These are phyloP conservation scores for Dryobates pubescens DNA, from an alignment of 2,797 vertebrate species.

Conservation along the genomic window DNA sequence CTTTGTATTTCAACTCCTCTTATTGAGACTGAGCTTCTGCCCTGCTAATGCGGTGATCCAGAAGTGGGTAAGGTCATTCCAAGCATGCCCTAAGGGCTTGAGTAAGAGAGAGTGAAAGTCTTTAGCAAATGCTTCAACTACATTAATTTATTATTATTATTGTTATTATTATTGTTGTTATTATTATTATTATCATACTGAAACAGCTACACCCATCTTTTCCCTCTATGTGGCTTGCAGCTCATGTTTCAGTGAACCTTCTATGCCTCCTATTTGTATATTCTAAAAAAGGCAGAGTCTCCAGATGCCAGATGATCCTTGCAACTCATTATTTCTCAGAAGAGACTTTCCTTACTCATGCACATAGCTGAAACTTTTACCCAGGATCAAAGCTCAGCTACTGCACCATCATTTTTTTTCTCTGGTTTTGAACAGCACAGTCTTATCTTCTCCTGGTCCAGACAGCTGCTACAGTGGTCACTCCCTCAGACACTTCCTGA, in stretches of 20 bases:
- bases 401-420: neutral
- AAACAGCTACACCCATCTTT: neutral
- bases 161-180: too few relatives aligned
- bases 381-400: rapidly evolving
- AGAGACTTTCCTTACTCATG: neutral
- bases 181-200: neutral
- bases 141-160: too few relatives aligned
- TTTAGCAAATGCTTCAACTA: neutral
- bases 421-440: neutral
- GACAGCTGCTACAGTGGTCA: neutral
- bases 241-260: neutral
- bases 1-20: neutral
- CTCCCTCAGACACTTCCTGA: neutral
- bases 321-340: neutral
- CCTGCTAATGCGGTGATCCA: neutral
- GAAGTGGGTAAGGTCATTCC: rapidly evolving
- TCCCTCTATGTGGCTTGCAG: neutral
- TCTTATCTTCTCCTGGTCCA: neutral
- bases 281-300: neutral
- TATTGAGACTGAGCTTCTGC: neutral
- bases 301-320: neutral
- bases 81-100: neutral
- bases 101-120: neutral
- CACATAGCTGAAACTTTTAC: neutral
- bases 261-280: rapidly evolving